Evolutionary conservation across 1,140 invertebrate species (phyloP), one percentile per base, ranked within the genome.

Genomic region (Chlorops oryzae): DNA sequence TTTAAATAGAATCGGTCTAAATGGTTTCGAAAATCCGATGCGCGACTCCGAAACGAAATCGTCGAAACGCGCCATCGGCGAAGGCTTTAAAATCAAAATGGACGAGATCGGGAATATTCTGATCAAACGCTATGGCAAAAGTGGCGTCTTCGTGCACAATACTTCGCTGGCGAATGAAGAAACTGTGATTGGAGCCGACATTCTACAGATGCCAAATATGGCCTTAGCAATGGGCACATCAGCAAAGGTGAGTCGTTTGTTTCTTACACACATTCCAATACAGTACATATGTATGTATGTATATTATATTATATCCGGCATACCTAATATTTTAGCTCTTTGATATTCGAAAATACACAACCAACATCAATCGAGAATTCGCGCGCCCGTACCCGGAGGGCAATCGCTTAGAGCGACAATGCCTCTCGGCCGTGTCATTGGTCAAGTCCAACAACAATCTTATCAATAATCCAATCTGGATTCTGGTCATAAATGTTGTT

Each of bases 331-430:
- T 74, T 2, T 73, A 91, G 84, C 72, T 96, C 39, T 97, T 97
- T 72, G 93, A 97, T 74, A 95, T 96, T 89, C 92, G 91, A 71
- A 95, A 94, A 73, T 97, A 96, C 75, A 88, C 93, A 75, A 84
- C 86, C 39, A 94, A 94, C 73, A 85, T 96, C 23, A 87, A 84
- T 57, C 80, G 88, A n/a, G 92, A 96, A 74, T 78, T 92, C 50
- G 77, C 84, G 47, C 77, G 90, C 51, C 83, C 88, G 1, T 95
- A 95, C 74, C 90, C 92, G 1, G 92, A 96, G 65, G 80, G 91
- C 52, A 76, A 83, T 51, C 81, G 88, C 57, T 73, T 96, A 59
- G 90, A 96, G 74, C 86, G 83, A 42, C 91, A 95, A 62, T 96
- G 92, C 72, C 78, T 96, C 23, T 90, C 89, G 58, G 85, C 88